These are phyloP conservation scores for Anastatus disparis DNA, from an alignment of 1,140 invertebrate genomes.

Conservation along the genomic window DNA sequence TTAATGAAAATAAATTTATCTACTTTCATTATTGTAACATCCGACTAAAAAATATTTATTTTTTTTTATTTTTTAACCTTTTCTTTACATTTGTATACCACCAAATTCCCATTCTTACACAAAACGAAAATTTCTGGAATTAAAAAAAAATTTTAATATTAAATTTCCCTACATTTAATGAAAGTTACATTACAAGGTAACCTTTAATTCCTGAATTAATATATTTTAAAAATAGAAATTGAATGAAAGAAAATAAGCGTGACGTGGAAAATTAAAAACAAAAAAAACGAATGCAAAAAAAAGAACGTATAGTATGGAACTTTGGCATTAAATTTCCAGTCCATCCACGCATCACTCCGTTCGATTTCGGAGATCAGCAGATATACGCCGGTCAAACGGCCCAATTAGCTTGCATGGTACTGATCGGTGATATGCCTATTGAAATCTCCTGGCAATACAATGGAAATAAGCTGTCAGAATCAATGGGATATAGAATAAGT, in stretches of 20 bases:
- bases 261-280: neutral
- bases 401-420: conserved; percentile 77
- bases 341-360: conserved; percentile 75
- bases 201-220: too few relatives aligned
- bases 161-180: too few relatives aligned
- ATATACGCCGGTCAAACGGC: conserved; percentile 77
- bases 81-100: too few relatives aligned
- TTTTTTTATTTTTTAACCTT: too few relatives aligned
- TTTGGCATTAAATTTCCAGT: conserved; percentile 69
- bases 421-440: conserved; percentile 76
- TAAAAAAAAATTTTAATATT: neutral
- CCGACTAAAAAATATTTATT: neutral
- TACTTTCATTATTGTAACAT: neutral
- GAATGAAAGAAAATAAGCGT: neutral
- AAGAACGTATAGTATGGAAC: neutral
- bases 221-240: too few relatives aligned
- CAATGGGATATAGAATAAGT: conserved; percentile 64
- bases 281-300: neutral
- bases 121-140: neutral
- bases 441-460: conserved; percentile 74
- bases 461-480: conserved; percentile 62
- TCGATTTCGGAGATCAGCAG: conserved; percentile 74
- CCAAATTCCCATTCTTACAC: neutral
- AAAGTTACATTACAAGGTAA: too few relatives aligned
- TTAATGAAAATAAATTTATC: neutral